phyloP scores from a whole-genome alignment of 2,113 vertebrate species.

The Uria lomvia region DNA sequence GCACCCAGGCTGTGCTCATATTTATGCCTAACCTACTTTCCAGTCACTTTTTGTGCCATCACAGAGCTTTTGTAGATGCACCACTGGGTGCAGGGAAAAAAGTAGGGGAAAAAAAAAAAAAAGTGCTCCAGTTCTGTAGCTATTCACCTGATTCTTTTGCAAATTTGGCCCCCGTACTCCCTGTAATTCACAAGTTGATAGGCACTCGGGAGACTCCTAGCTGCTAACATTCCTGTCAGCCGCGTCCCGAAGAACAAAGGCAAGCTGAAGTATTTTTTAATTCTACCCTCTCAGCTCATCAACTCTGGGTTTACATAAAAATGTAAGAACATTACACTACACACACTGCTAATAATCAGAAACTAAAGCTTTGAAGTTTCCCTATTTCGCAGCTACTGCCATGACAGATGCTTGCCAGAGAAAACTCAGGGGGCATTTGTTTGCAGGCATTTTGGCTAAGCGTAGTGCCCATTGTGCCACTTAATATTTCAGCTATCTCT shows the following conservation, averaged over 20 bases:
- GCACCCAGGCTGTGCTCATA: neutral
- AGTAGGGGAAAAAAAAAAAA: neutral
- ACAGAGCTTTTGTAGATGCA: slow-evolving; percentile 8
- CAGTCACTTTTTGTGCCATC: neutral
- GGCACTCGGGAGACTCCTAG: slow-evolving; percentile 3
- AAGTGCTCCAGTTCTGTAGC: slow-evolving; percentile 38
- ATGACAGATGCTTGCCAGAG: slow-evolving; percentile 83
- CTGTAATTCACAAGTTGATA: slow-evolving; percentile 36
- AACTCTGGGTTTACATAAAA: slow-evolving; percentile 76
- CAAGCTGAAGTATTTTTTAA: slow-evolving; percentile 76
- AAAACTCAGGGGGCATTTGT: slow-evolving; percentile 72
- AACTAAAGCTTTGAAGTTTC: slow-evolving; percentile 75
- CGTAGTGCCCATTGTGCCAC: slow-evolving; percentile 68
- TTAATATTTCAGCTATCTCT: slow-evolving; percentile 80
- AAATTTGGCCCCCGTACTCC: slow-evolving; percentile 49
- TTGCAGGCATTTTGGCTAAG: slow-evolving; percentile 72
- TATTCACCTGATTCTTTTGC: slow-evolving; percentile 61
- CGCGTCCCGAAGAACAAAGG: slow-evolving; percentile 72
- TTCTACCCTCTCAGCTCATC: slow-evolving; percentile 76
- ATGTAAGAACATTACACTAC: slow-evolving; percentile 75
- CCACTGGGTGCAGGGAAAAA: neutral
- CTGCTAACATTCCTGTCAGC: slow-evolving; percentile 68
- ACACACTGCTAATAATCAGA: slow-evolving; percentile 75
- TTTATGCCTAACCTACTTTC: slow-evolving; percentile 60
- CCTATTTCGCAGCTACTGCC: slow-evolving; percentile 73